A percentile compares a stretch with the other conserved stretches of the same genome.
Conservation (phyloP, 2,888 invertebrate genomes). For the Phalera bucephala region DNA sequence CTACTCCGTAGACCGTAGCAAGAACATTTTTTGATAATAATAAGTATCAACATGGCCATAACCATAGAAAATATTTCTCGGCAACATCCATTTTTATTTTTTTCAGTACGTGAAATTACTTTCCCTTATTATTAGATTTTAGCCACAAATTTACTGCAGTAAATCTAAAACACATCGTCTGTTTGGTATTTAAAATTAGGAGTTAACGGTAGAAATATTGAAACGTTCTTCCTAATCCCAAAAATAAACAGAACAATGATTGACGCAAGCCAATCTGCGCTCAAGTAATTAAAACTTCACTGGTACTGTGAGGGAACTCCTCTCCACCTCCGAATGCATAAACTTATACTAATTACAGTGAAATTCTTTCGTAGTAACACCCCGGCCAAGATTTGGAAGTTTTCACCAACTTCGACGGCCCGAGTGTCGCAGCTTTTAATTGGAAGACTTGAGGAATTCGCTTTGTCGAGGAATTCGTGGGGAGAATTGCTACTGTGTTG, state of each 20-base stretch:
- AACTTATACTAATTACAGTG: slow-evolving; percentile 79
- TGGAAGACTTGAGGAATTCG: slow-evolving; percentile 77
- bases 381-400: slow-evolving; percentile 72
- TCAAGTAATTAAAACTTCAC: slow-evolving; percentile 74
- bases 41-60: slow-evolving; percentile 31
- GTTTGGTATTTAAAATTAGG: too few species aligned
- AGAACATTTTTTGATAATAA: too few species aligned
- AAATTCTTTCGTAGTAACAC: slow-evolving; percentile 71
- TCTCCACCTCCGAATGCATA: slow-evolving; percentile 68
- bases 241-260: slow-evolving; percentile 33
- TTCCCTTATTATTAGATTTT: too few species aligned
- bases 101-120: too few species aligned
- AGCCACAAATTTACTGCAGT: too few species aligned
- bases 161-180: too few species aligned
- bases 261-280: slow-evolving; percentile 49
- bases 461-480: slow-evolving; percentile 69
- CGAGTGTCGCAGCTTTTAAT: slow-evolving; percentile 76
- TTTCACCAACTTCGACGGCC: slow-evolving; percentile 63
- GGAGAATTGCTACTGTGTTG: slow-evolving; percentile 61
- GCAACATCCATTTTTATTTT: too few species aligned
- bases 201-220: too few species aligned
- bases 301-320: slow-evolving; percentile 28
- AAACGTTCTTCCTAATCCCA: too few species aligned
- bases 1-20: too few species aligned
- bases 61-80: too few species aligned